These are phyloP conservation scores for Tetragonula clypearis DNA, from an alignment of 1,140 invertebrate genomes.

Conservation along the genomic window DNA sequence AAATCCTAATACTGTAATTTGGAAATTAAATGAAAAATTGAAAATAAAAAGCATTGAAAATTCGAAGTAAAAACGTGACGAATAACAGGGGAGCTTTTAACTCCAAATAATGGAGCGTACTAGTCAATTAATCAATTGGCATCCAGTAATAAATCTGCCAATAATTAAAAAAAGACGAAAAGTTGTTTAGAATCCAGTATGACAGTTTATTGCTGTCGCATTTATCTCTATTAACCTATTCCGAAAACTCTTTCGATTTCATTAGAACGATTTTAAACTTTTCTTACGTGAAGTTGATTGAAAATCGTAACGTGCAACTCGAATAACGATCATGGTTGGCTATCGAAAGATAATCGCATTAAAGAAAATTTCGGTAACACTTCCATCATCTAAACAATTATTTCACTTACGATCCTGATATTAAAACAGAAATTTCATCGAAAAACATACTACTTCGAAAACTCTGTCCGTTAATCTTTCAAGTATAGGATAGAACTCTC, in stretches of 20 bases:
- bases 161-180: not conserved
- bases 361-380: not conserved
- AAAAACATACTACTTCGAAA: not conserved
- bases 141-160: not conserved
- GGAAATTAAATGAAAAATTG: not conserved
- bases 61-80: not conserved
- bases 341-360: slow-evolving; percentile 5
- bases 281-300: not conserved
- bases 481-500: not conserved
- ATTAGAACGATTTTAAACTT: not conserved
- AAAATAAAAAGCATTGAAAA: not conserved
- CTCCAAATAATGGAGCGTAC: not conserved
- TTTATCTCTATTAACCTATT: not conserved
- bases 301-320: not conserved
- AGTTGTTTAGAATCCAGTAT: not conserved
- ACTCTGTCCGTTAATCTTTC: not conserved
- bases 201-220: not conserved
- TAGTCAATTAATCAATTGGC: not conserved
- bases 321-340: not conserved
- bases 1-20: not conserved
- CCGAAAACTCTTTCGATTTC: not conserved
- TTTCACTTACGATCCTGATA: too few relatives aligned
- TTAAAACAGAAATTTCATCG: not conserved
- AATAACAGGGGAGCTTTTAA: not conserved
- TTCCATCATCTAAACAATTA: not conserved